Evolutionary conservation across 2,797 vertebrate genomes (phyloP).

Genomic region (Cyclura pinguis): DNA sequence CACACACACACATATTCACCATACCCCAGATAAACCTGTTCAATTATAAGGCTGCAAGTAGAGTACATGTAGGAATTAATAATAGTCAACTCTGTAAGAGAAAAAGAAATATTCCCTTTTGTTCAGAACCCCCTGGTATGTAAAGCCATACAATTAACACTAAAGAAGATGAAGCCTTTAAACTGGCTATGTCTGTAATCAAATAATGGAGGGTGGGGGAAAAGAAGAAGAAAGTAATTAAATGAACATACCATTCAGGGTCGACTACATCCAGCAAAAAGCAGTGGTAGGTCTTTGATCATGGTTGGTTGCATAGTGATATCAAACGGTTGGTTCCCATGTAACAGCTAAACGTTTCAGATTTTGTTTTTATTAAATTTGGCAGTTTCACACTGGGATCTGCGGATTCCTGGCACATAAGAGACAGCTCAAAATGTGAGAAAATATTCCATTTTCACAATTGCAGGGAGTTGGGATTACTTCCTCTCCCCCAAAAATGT

Average conservation of each 20-base stretch:
- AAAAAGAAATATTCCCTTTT: constrained; percentile 67
- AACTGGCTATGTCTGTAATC: constrained; percentile 80
- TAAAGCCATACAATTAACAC: constrained; percentile 77
- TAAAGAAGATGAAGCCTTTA: constrained; percentile 76
- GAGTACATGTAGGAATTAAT: constrained; percentile 64
- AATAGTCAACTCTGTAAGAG: constrained; percentile 62
- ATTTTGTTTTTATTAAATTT: constrained; percentile 86
- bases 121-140: constrained; percentile 72
- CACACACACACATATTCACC: constrained; percentile 30
- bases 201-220: constrained; percentile 74
- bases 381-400: constrained; percentile 86
- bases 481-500: constrained; percentile 66
- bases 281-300: constrained; percentile 84
- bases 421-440: constrained; percentile 80
- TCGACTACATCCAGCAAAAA: constrained; percentile 78
- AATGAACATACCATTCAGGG: constrained; percentile 80
- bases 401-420: constrained; percentile 80
- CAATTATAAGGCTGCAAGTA: constrained; percentile 51
- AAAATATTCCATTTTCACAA: constrained; percentile 78
- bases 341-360: constrained; percentile 84
- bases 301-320: constrained; percentile 81
- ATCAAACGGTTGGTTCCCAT: constrained; percentile 83
- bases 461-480: constrained; percentile 76
- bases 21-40: constrained; percentile 57
- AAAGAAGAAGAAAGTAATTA: constrained; percentile 72